A percentile compares a stretch with the other conserved stretches of the same genome.
Evolutionary conservation across 2,888 invertebrate genomes (phyloP).

Genomic region (Drosophila paracracens): DNA sequence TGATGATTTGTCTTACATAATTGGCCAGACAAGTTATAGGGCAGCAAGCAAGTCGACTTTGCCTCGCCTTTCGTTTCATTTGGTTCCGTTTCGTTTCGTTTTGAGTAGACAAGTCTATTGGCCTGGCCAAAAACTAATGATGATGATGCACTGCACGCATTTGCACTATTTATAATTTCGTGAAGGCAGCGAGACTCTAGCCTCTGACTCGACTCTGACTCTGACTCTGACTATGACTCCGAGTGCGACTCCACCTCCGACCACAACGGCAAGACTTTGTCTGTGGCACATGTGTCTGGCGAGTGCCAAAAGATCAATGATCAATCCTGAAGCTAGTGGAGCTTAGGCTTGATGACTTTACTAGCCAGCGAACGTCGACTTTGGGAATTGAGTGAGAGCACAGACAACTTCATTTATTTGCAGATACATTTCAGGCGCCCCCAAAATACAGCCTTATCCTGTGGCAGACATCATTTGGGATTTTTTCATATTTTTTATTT

Average conservation of each 20-base stretch:
- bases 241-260: neutral
- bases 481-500: constrained; percentile 1
- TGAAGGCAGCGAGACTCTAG: constrained; percentile 47
- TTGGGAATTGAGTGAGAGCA: constrained; percentile 21
- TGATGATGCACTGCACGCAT: constrained; percentile 81
- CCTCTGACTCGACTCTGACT: constrained; percentile 1
- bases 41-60: constrained; percentile 37
- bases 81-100: constrained; percentile 15
- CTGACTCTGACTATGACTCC: neutral
- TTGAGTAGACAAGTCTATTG: constrained; percentile 71
- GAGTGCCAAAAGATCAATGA: constrained; percentile 84
- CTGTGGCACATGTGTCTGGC: constrained; percentile 50
- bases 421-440: constrained; percentile 78
- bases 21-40: constrained; percentile 60
- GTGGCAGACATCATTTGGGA: constrained; percentile 41
- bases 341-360: constrained; percentile 71
- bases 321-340: constrained; percentile 60
- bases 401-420: constrained; percentile 83
- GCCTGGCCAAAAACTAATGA: constrained; percentile 79
- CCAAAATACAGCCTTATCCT: constrained; percentile 64
- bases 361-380: constrained; percentile 50
- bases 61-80: constrained; percentile 3
- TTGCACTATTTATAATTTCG: constrained; percentile 81
- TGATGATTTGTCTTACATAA: constrained; percentile 58
- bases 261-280: constrained; percentile 10